phyloP scores from a whole-genome alignment of 2,113 vertebrate genomes.

The Dicaeum eximium region DNA sequence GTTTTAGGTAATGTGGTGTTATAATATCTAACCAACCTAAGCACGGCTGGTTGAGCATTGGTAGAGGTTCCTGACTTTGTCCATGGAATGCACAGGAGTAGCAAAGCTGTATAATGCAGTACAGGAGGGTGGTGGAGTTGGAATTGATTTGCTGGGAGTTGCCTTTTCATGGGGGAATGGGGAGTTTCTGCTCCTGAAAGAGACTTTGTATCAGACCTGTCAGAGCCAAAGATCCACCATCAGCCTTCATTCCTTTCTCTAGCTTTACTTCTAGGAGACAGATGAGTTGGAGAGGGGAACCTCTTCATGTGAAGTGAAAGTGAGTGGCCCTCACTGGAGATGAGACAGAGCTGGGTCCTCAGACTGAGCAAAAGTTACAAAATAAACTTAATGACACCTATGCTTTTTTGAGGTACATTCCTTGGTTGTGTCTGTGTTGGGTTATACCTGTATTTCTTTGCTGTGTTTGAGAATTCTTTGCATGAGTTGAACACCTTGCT shows the following conservation, averaged over 20 bases:
- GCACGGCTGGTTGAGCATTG: not conserved
- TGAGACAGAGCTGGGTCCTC: not conserved
- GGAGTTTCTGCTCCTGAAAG: not conserved
- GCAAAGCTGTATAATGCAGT: not conserved
- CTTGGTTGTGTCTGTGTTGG: not conserved
- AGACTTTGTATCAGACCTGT: fast-evolving
- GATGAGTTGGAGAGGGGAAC: not conserved
- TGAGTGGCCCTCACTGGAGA: fast-evolving
- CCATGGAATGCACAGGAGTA: not conserved
- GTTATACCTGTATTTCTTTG: not conserved
- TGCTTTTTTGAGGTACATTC: fast-evolving
- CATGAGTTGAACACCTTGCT: not conserved
- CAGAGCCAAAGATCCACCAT: not conserved
- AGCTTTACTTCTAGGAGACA: not conserved
- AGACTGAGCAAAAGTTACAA: not conserved
- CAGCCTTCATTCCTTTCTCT: not conserved
- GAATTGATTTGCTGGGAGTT: not conserved
- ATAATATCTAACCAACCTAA: not conserved
- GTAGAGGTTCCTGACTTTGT: not conserved
- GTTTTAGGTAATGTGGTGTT: not conserved
- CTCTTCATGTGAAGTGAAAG: not conserved
- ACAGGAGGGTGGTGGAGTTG: fast-evolving
- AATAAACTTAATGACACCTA: fast-evolving
- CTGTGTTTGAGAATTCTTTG: not conserved
- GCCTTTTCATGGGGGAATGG: not conserved